These are phyloP conservation scores for Oryctes rhinoceros DNA, from an alignment of 1,140 invertebrate genomes.

Conservation along the genomic window DNA sequence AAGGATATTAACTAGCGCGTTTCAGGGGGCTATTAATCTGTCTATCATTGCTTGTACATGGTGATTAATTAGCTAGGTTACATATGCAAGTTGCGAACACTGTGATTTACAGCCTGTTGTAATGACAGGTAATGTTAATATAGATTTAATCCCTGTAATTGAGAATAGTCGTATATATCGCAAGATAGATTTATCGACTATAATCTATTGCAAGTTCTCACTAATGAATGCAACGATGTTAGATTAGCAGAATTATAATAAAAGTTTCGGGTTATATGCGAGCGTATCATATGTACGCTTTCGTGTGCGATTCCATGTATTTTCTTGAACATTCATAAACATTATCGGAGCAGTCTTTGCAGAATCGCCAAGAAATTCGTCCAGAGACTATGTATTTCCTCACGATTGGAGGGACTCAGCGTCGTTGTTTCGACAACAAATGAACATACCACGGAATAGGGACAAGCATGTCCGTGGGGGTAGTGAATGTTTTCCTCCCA, in stretches of 20 bases:
- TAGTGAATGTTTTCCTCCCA: no score
- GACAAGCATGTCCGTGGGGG: no score
- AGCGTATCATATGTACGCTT: no score
- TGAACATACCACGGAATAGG: no score
- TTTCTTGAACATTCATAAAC: no score
- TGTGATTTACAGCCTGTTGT: constrained; percentile 17
- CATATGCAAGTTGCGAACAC: constrained; percentile 28
- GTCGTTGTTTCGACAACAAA: no score
- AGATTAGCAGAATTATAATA: background rate
- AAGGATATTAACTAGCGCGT: background rate
- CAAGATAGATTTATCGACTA: background rate
- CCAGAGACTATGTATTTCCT: no score
- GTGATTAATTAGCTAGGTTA: constrained; percentile 35
- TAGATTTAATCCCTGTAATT: constrained; percentile 29
- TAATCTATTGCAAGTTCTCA: background rate
- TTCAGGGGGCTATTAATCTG: constrained; percentile 29
- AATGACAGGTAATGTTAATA: constrained; percentile 31
- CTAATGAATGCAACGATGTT: background rate
- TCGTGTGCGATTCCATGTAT: no score
- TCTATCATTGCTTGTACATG: constrained; percentile 30
- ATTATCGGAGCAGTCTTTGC: no score
- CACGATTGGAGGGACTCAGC: no score
- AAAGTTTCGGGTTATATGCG: no score
- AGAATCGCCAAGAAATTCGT: no score
- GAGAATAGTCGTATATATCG: background rate